Conservation (phyloP, 2,113 vertebrate species). For the Chloropsis hardwickii region DNA sequence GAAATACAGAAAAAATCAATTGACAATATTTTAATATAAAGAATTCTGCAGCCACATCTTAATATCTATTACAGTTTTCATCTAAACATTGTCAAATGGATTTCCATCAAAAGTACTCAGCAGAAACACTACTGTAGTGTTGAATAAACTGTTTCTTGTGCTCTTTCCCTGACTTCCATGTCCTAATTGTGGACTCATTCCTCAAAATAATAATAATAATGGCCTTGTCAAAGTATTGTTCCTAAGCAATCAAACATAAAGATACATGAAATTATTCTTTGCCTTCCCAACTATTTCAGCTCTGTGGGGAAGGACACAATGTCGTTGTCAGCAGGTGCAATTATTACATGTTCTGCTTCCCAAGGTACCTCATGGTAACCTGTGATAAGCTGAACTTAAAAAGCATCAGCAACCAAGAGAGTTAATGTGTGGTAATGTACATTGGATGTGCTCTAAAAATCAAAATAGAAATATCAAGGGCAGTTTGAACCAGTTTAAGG, state of each 20-base stretch:
- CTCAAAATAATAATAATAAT: neutral
- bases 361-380: neutral
- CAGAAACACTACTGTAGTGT: neutral
- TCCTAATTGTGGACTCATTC: neutral
- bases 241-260: neutral
- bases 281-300: neutral
- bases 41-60: neutral
- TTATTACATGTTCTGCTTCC: neutral
- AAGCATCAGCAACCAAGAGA: neutral
- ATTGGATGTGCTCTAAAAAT: neutral
- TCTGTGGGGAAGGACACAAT: neutral
- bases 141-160: neutral
- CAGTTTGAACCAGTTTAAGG: neutral
- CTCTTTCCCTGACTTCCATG: neutral
- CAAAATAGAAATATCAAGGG: neutral
- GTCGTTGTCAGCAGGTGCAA: neutral
- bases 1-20: neutral
- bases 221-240: neutral
- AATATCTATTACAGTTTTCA: neutral
- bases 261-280: neutral
- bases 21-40: neutral
- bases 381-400: neutral
- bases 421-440: neutral
- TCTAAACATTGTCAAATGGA: neutral
- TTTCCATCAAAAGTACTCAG: neutral